Base-by-base conservation (phyloP, 2,113 vertebrate genomes). In the Planiliza haematocheilus region DNA sequence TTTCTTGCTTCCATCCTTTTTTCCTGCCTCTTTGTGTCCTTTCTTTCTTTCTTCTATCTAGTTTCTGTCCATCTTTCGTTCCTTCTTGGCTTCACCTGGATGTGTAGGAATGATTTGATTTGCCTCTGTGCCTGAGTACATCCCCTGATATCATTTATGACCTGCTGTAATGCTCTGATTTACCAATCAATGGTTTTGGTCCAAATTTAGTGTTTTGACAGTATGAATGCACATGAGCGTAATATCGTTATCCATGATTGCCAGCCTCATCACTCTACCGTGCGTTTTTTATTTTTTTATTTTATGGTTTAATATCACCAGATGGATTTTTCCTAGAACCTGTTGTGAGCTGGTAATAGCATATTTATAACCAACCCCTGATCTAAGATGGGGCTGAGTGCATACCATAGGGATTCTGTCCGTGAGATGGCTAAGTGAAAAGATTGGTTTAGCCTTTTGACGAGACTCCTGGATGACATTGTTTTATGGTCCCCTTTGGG, bases 381-480 rank as follows among this genome's bases (percentile, higher is more conserved):
- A 82, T 77, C 81, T 57, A 53, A 69, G 69, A 77, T 21, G 34
- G n/a, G 69, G 67, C 68, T 76, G 62, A 79, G 75, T 61, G 53
- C 63, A 51, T 70, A 80, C 83, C 63, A 16, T 43, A 6, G 80
- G 83, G 87, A 87, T 66, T 86, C 58, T 68, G 76, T 48, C 60
- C 63, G 43, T 34, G 67, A 85, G 86, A 88, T 81, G 41, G 72
- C 80, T 85, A 82, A 89, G 82, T 87, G 74, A 84, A 82, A 80
- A 88, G 81, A 90, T 88, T 79, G 79, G 79, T 93, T 88, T 82
- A 85, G 86, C 83, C 79, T 78, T 91, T 86, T 86, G 82, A 90
- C 41, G 51, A 79, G 77, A 65, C 75, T 81, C 55, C 72, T 81
- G 77, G 82, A 84, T 84, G 56, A 89, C 90, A 86, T 86, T 78